A percentile compares a stretch with the other conserved stretches of the same genome.
These are phyloP conservation scores for Tinamus guttatus DNA, from an alignment of 2,113 vertebrate species.

Conservation along the genomic window DNA sequence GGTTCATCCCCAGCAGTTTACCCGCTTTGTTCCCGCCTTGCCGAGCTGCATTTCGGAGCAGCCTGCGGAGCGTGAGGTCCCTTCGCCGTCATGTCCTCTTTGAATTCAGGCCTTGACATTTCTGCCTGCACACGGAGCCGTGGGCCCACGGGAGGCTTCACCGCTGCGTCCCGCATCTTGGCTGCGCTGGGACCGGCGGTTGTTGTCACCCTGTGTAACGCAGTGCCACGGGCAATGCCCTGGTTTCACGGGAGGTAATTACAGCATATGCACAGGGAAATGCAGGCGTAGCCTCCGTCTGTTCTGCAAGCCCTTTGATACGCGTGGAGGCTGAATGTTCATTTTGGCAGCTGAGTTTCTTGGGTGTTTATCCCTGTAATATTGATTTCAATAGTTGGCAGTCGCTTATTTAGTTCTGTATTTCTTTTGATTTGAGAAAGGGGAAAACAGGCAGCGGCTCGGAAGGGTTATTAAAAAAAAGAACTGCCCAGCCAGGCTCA, in stretches of 20 bases:
- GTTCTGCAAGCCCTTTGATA: not conserved
- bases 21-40: not conserved
- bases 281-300: not conserved
- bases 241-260: too few species aligned
- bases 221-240: too few species aligned
- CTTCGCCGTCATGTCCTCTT: not conserved
- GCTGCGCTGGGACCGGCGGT: not conserved
- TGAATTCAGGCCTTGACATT: not conserved
- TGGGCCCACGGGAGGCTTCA: not conserved
- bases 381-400: not conserved
- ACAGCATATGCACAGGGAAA: not conserved
- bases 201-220: not conserved
- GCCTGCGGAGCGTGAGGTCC: not conserved
- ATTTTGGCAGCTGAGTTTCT: not conserved
- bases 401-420: not conserved
- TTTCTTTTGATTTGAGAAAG: not conserved
- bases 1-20: not conserved
- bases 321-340: not conserved
- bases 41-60: not conserved
- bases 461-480: not conserved
- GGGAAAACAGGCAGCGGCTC: not conserved
- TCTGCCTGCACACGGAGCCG: not conserved
- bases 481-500: too few species aligned
- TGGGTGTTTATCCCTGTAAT: not conserved
- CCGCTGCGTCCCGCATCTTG: too few species aligned